phyloP scores from a whole-genome alignment of 64 coral and sea anemone genomes.

The Orbicella faveolata region DNA sequence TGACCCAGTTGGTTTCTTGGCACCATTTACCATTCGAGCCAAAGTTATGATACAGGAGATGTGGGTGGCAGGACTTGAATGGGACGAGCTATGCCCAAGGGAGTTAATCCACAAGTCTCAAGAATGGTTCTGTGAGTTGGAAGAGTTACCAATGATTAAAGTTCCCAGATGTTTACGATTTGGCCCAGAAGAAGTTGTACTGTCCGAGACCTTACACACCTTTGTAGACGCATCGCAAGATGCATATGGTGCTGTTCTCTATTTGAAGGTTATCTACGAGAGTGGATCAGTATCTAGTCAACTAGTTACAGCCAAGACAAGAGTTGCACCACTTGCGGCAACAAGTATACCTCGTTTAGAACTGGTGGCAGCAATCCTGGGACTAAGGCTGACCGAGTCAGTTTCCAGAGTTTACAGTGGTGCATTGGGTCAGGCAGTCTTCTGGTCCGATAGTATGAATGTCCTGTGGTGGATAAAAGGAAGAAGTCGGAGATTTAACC shows the following conservation, averaged over 20 bases:
- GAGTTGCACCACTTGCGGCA: neutral
- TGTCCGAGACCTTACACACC: no score
- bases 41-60: conserved; percentile 4
- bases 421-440: neutral
- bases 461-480: neutral
- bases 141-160: no score
- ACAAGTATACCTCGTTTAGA: conserved; percentile 39
- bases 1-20: no score
- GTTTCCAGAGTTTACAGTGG: neutral
- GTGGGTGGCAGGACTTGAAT: conserved; percentile 41
- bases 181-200: no score
- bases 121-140: neutral
- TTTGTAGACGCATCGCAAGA: no score
- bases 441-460: conserved; percentile 9
- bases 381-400: conserved; percentile 1
- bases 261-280: neutral
- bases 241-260: no score
- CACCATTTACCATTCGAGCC: conserved; percentile 2
- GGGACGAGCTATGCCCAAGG: neutral
- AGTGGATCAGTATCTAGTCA: neutral
- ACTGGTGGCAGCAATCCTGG: conserved; percentile 31
- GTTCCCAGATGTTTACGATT: no score
- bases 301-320: conserved; percentile 25
- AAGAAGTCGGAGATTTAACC: neutral
- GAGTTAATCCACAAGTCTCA: neutral